These are phyloP conservation scores for Nylanderia fulva DNA, from an alignment of 1,140 invertebrate genomes.

Conservation along the genomic window DNA sequence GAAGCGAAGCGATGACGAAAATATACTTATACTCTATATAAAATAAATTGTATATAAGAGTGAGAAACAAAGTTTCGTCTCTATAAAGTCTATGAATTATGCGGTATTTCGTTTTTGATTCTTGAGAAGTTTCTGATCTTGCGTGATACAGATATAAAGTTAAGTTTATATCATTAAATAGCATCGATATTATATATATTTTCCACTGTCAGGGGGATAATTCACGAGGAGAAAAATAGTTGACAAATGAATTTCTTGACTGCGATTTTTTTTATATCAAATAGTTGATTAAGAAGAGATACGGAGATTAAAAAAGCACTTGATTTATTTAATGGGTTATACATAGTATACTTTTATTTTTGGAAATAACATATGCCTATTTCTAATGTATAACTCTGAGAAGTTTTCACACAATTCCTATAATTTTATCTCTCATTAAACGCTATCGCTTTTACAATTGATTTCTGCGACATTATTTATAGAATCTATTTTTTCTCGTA, in stretches of 20 bases:
- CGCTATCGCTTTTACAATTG: slow-evolving; percentile 21
- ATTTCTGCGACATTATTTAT: slow-evolving; percentile 2
- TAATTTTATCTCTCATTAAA: slow-evolving; percentile 52
- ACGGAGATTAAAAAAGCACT: slow-evolving; percentile 83
- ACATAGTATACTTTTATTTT: slow-evolving; percentile 76
- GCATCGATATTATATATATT: background rate
- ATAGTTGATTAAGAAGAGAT: slow-evolving; percentile 78
- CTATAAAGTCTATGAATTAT: background rate
- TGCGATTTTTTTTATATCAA: slow-evolving; percentile 44
- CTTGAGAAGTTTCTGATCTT: background rate
- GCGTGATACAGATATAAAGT: background rate
- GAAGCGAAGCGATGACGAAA: slow-evolving; percentile 21
- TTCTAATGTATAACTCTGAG: slow-evolving; percentile 76
- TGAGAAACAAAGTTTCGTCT: background rate
- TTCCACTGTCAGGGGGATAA: background rate
- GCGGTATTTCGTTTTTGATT: background rate
- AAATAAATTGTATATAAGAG: background rate
- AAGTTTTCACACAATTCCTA: slow-evolving; percentile 48
- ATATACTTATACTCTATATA: too few relatives aligned
- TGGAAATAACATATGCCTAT: slow-evolving; percentile 72
- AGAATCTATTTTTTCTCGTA: background rate
- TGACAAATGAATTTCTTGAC: background rate
- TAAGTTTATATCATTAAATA: background rate
- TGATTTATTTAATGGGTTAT: slow-evolving; percentile 74
- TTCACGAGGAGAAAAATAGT: slow-evolving; percentile 20